Percentiles rank a stretch among this genome's conserved stretches.
phyloP scores from a whole-genome alignment of 2,888 invertebrate species.

The Diplolepis rosae region DNA sequence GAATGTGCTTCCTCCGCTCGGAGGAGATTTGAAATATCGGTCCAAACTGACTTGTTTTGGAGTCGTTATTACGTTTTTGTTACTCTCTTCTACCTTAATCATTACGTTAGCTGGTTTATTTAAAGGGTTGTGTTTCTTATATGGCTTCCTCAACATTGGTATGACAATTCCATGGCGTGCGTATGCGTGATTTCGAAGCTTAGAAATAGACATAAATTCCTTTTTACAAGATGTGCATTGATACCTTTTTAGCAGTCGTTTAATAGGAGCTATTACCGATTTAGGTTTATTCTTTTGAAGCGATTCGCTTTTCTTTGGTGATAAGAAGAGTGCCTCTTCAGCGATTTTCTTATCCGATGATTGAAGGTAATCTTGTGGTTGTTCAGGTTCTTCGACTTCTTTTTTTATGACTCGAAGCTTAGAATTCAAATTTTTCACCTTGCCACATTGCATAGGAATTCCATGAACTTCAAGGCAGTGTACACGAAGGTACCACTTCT shows the following conservation, averaged over 20 bases:
- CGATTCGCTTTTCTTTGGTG: not conserved
- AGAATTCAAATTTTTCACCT: not conserved
- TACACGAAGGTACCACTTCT: conserved; percentile 36
- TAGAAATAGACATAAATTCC: not conserved
- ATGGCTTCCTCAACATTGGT: not conserved
- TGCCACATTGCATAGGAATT: conserved; percentile 48
- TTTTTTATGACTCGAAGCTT: not conserved
- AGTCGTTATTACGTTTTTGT: not conserved
- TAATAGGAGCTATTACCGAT: not conserved
- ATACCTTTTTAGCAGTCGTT: not conserved
- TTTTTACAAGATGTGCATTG: not conserved
- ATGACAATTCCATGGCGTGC: not conserved
- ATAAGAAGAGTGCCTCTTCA: not conserved
- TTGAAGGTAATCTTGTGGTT: not conserved
- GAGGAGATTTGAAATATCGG: not conserved
- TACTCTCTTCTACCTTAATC: conserved; percentile 11
- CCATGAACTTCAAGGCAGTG: conserved; percentile 62
- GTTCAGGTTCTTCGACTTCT: not conserved
- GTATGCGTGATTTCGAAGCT: not conserved
- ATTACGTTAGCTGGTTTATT: not conserved
- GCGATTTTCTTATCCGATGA: not conserved
- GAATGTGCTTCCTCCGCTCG: not conserved
- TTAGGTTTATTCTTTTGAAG: not conserved
- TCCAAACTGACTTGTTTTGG: conserved; percentile 11
- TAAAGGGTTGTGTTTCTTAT: not conserved